A percentile compares a stretch with the other conserved stretches of the same genome.
These are phyloP conservation scores for Zele albiditarsus DNA, from an alignment of 2,888 invertebrate species.

Conservation along the genomic window DNA sequence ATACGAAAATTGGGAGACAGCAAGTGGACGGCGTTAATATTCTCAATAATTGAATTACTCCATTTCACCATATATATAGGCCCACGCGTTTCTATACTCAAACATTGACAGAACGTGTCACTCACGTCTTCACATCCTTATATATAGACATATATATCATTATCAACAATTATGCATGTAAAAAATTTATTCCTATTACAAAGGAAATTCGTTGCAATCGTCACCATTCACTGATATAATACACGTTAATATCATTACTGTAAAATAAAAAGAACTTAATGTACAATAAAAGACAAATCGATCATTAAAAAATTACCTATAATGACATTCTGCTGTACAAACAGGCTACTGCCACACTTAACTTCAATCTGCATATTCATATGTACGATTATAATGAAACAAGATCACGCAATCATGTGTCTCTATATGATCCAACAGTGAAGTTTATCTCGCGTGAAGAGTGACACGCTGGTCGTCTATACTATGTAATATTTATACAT, in stretches of 20 bases:
- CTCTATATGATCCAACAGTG: not conserved
- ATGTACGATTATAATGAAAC: not conserved
- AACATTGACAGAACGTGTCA: too few relatives aligned
- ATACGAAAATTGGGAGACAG: conserved; percentile 44
- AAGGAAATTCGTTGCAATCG: too few relatives aligned
- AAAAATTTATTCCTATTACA: too few relatives aligned
- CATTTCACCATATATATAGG: conserved; percentile 30
- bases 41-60: conserved; percentile 44
- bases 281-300: too few relatives aligned
- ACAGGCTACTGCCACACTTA: not conserved
- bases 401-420: not conserved
- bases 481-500: not conserved
- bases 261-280: too few relatives aligned
- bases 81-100: conserved; percentile 2
- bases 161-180: too few relatives aligned
- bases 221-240: too few relatives aligned
- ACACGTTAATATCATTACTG: too few relatives aligned
- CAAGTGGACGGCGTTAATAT: conserved; percentile 38
- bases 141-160: not conserved
- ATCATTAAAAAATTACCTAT: too few relatives aligned
- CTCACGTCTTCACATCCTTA: not conserved
- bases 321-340: not conserved
- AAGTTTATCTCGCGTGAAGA: not conserved
- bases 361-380: not conserved
- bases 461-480: not conserved